phyloP scores from a whole-genome alignment of 2,113 vertebrate species.

The Ageneiosus marmoratus region DNA sequence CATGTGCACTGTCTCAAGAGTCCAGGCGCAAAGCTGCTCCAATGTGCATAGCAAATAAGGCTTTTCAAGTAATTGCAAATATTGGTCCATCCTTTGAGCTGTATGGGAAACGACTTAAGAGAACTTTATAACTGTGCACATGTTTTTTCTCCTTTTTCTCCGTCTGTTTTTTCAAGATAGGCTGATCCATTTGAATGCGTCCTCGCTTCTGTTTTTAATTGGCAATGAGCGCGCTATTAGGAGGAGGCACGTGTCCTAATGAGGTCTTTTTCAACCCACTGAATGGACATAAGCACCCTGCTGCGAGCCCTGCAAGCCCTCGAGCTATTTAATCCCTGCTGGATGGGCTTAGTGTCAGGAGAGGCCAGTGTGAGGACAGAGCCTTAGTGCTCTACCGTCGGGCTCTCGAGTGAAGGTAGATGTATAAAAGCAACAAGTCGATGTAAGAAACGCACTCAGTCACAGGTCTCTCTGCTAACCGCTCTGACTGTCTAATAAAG shows the following conservation, averaged over 20 bases:
- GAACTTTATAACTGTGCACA: slow-evolving; percentile 71
- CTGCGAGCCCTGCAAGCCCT: slow-evolving; percentile 54
- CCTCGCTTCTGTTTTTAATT: slow-evolving; percentile 60
- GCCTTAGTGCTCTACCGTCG: background rate
- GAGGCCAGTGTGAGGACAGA: slow-evolving; percentile 15
- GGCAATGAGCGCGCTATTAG: slow-evolving; percentile 62
- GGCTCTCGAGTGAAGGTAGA: background rate
- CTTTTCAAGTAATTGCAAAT: slow-evolving; percentile 62
- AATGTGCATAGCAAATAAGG: slow-evolving; percentile 29
- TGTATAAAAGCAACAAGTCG: slow-evolving; percentile 28
- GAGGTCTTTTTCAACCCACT: slow-evolving; percentile 66
- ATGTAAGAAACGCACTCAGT: background rate
- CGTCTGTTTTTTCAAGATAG: slow-evolving; percentile 62
- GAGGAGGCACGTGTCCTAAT: slow-evolving; percentile 64
- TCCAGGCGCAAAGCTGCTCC: slow-evolving; percentile 8
- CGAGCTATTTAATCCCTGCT: slow-evolving; percentile 71
- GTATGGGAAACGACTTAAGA: slow-evolving; percentile 62
- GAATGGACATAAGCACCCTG: slow-evolving; percentile 60
- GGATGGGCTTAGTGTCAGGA: slow-evolving; percentile 46
- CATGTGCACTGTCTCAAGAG: slow-evolving; percentile 9
- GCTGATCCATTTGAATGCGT: slow-evolving; percentile 63
- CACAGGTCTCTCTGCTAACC: background rate
- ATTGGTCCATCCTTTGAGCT: slow-evolving; percentile 55
- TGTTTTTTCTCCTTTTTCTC: slow-evolving; percentile 55
- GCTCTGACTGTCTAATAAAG: background rate